Evolutionary conservation across 2,797 vertebrate genomes (phyloP), one percentile per base, ranked within the genome.

Genomic region (Pteronotus mesoamericanus): DNA sequence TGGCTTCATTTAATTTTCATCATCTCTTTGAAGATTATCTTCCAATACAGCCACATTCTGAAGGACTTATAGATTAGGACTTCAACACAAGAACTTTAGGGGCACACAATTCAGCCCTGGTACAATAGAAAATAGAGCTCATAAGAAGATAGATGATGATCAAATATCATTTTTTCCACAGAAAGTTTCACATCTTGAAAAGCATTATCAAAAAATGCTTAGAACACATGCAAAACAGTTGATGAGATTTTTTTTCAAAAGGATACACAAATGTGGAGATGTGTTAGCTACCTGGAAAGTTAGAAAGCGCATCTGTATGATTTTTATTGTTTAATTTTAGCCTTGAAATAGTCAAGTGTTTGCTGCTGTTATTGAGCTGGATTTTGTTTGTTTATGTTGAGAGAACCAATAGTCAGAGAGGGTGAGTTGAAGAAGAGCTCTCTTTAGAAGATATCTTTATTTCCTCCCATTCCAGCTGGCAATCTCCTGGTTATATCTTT

Each of bases 21-120:
- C 12, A 37, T 1, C 6, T 11, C 9, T 94, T 61, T 22, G 59
- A 94, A 74, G 15, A 1, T 2, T 0, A 6, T 86, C 8, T 91
- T 9, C 37, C 69, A 78, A 37, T 19, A 53, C 0, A 82, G 24
- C 37, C 22, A 66, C 4, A 19, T 48, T 94, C 46, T 64, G 24
- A 87, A 42, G 7, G 26, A 64, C 1, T 6, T 29, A 2, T 6
- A 1, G 0, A 22, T 59, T 9, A 48, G 10, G 1, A 0, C 6
- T 44, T 87, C 22, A 74, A 8, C 3, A n/a, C 7, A 24, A 0
- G 19, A 16, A 75, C 78, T 94, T 86, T 32, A 9, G 7, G 10
- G 6, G 1, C 83, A 22, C 2, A 6, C 5, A 71, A 39, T n/a
- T 34, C 9, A 77, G 18, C 34, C 22, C 39, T 92, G 26, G 5